These are phyloP conservation scores for Amiota minor DNA, from an alignment of 2,888 invertebrate species.

Conservation along the genomic window DNA sequence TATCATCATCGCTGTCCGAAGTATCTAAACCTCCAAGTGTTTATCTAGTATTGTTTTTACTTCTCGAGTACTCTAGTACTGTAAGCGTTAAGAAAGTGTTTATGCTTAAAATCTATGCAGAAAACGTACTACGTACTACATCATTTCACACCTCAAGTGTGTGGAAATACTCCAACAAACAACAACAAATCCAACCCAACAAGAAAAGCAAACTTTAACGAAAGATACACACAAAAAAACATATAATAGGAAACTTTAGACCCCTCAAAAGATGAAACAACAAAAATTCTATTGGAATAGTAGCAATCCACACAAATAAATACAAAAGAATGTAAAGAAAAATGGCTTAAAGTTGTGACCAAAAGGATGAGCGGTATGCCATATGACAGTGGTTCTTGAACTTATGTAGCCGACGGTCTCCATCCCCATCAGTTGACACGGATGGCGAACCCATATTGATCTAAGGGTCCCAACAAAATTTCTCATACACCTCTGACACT, in stretches of 20 bases:
- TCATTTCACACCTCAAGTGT: slow-evolving; percentile 63
- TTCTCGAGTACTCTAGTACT: background rate
- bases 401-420: too few relatives aligned
- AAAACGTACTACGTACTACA: slow-evolving; percentile 36
- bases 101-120: slow-evolving; percentile 24
- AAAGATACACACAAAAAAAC: slow-evolving; percentile 20
- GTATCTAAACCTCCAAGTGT: background rate
- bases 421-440: too few relatives aligned
- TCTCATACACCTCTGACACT: too few relatives aligned
- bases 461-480: too few relatives aligned
- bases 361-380: background rate
- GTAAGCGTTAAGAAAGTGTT: slow-evolving; percentile 18
- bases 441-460: too few relatives aligned
- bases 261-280: background rate
- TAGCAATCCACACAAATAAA: slow-evolving; percentile 6
- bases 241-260: slow-evolving; percentile 41
- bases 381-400: background rate
- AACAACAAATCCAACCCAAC: slow-evolving; percentile 37
- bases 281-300: background rate
- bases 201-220: background rate
- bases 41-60: slow-evolving; percentile 23
- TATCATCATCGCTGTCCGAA: background rate
- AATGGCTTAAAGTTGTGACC: background rate
- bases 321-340: background rate
- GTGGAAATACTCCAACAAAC: slow-evolving; percentile 58